A percentile compares a stretch with the other conserved stretches of the same genome.
phyloP scores from a whole-genome alignment of 2,113 vertebrate genomes.

The Cephalopterus ornatus region DNA sequence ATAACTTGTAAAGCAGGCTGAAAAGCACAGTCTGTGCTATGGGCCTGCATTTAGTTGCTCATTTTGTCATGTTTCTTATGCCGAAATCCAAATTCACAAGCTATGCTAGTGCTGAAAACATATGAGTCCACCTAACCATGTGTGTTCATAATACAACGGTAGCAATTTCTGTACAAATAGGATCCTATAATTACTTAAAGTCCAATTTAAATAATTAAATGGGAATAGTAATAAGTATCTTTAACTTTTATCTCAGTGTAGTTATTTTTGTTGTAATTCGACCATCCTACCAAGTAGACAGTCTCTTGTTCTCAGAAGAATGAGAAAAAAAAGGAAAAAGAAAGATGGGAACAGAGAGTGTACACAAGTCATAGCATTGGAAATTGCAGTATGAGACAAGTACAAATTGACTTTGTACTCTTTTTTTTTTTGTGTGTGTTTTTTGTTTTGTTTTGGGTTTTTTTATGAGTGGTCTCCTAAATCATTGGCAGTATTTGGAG shows the following conservation, averaged over 20 bases:
- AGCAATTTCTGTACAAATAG: background rate
- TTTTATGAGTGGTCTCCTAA: background rate
- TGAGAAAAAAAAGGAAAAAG: background rate
- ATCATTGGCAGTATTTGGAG: background rate
- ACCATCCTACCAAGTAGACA: background rate
- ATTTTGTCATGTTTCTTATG: background rate
- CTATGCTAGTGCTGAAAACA: background rate
- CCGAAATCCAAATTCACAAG: background rate
- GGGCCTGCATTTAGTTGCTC: background rate
- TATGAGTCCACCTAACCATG: fast-evolving
- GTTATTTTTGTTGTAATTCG: background rate
- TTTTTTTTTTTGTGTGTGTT: background rate
- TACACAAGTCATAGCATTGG: background rate
- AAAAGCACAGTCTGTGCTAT: background rate
- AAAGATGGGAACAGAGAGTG: background rate
- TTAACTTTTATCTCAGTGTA: background rate
- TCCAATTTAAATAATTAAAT: background rate
- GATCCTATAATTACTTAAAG: background rate
- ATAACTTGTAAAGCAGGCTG: background rate
- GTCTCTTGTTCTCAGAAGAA: background rate
- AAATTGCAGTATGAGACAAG: background rate
- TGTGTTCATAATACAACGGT: fast-evolving
- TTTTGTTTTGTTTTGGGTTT: background rate
- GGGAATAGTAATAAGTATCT: background rate
- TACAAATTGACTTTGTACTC: background rate